Evolutionary conservation across 2,113 vertebrate genomes (phyloP), one percentile per base, ranked within the genome.

Genomic region (Mandrillus leucophaeus): DNA sequence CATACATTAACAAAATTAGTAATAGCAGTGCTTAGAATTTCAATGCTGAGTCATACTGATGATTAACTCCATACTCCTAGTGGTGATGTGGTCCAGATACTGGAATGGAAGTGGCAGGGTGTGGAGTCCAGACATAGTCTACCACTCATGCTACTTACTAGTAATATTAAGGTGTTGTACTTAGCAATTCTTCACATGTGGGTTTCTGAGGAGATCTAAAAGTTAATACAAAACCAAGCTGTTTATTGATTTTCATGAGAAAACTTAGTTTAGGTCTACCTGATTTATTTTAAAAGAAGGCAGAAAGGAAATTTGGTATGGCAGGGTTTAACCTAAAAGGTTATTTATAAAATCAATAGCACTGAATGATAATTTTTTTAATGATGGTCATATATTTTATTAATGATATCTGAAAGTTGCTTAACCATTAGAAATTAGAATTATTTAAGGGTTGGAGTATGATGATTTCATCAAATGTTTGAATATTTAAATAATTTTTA

Each of bases 401-500:
- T 90, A 95, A 64, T 93, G 35, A 82, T 91, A 45, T 7, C 68
- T 96, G 70, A 84, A 95, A 90, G 6, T 18, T 93, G 32, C 81
- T 57, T 85, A 90, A 64, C 38, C 84, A 32, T 32, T 92, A 40
- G 43, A 25, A 82, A 70, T 82, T 95, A 59, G 30, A 68, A 93
- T 92, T 95, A 57, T 93, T 96, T 70, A 84, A 66, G 81, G 5
- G 3, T 93, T 66, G n/a, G 40, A 57, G 3, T 96, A 50, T 80
- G 20, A 40, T 38, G 40, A 66, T 48, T 88, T 95, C 64, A 81
- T 80, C 76, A 93, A 82, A n/a, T 85, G 35, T 93, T 97, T 95
- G 75, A 72, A 52, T 94, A 76, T 80, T 94, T 96, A 95, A 40
- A 75, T 78, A 89, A 61, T 89, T 96, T 94, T 96, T 96, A 86